These are phyloP conservation scores for Dicyrtomina minuta DNA, from an alignment of 2,888 invertebrate genomes.

Conservation along the genomic window DNA sequence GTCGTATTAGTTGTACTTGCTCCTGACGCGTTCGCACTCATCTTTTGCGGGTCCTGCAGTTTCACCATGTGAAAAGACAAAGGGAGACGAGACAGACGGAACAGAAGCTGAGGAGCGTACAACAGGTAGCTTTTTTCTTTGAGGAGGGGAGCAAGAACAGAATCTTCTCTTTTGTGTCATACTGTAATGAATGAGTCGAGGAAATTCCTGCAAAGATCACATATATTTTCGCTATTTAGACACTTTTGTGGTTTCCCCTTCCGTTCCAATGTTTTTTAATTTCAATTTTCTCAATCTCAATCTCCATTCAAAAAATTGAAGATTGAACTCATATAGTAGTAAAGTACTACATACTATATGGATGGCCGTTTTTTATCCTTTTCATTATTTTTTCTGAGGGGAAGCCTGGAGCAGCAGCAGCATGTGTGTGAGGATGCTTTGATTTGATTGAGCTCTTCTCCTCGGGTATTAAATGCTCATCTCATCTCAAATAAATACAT, in stretches of 20 bases:
- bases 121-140: no score
- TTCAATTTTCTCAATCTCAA: no score
- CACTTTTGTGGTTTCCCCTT: constrained; percentile 19
- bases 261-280: constrained; percentile 15
- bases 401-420: no score
- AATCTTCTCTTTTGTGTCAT: neutral
- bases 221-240: neutral
- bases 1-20: no score
- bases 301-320: neutral
- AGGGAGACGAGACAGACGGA: neutral
- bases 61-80: no score
- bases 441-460: no score
- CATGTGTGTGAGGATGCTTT: no score
- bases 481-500: no score
- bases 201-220: neutral
- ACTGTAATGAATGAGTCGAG: constrained; percentile 7
- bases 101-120: neutral
- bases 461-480: no score
- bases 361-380: neutral
- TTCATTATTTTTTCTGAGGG: neutral
- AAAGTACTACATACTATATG: neutral
- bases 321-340: neutral
- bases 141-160: neutral
- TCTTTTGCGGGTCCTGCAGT: no score
- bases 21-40: no score